Conservation (phyloP, 2,113 vertebrate genomes). For the Cyphomyrus plagiostoma region DNA sequence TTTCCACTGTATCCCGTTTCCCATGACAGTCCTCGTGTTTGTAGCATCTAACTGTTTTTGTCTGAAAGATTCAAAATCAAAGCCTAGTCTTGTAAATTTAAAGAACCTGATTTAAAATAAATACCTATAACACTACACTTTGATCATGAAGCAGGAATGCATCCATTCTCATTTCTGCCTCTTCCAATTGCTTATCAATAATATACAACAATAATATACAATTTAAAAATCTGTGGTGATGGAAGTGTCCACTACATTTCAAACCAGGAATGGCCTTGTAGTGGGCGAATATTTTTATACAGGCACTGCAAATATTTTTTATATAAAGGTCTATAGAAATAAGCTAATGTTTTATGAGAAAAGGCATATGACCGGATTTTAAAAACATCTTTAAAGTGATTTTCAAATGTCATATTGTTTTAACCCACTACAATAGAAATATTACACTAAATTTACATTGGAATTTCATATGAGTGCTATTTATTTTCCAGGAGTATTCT, state of each 20-base stretch:
- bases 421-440: slow-evolving; percentile 6
- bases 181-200: neutral
- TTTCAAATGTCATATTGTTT: neutral
- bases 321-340: neutral
- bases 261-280: neutral
- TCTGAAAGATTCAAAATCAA: neutral
- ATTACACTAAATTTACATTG: slow-evolving; percentile 4
- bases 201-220: slow-evolving; percentile 1
- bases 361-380: neutral
- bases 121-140: neutral
- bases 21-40: neutral
- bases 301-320: neutral
- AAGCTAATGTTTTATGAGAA: neutral
- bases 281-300: neutral
- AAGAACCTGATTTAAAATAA: neutral
- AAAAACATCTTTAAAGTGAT: slow-evolving; percentile 5
- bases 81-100: neutral
- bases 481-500: neutral
- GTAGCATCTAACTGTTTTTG: neutral
- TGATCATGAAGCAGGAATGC: neutral
- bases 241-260: neutral
- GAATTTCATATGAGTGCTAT: neutral
- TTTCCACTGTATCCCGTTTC: neutral
- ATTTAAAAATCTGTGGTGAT: neutral
- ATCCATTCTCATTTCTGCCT: neutral